Evolutionary conservation across 2,113 vertebrate genomes (phyloP).

Genomic region (Acanthochromis polyacanthus): DNA sequence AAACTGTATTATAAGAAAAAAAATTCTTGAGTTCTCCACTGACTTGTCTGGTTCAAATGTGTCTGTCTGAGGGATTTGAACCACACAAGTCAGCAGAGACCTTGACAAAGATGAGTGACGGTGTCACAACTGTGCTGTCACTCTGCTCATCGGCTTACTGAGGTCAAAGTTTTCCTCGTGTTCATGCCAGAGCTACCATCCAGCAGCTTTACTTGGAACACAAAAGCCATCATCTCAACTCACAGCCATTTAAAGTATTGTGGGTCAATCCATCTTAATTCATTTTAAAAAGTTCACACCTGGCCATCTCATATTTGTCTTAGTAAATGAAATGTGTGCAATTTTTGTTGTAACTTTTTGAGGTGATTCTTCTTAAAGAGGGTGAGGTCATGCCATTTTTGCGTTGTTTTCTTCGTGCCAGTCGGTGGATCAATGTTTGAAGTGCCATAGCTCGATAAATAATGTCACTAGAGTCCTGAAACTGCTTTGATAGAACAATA

Average conservation of each 20-base stretch:
- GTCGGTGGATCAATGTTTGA: too few relatives aligned
- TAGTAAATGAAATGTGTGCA: too few relatives aligned
- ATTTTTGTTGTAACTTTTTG: too few relatives aligned
- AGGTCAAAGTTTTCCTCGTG: constrained; percentile 27
- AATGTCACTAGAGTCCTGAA: too few relatives aligned
- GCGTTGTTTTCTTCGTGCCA: too few relatives aligned
- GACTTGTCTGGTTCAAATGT: constrained; percentile 29
- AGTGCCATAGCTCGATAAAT: too few relatives aligned
- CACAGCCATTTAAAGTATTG: not conserved
- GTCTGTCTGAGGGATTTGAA: constrained; percentile 27
- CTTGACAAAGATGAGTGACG: constrained; percentile 43
- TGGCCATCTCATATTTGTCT: too few relatives aligned
- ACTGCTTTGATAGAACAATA: too few relatives aligned
- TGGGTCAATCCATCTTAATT: too few relatives aligned
- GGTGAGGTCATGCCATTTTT: too few relatives aligned
- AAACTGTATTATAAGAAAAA: constrained; percentile 8
- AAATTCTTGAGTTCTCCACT: constrained; percentile 9
- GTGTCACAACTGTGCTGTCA: constrained; percentile 42
- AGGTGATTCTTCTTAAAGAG: too few relatives aligned
- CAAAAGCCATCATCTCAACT: constrained; percentile 1
- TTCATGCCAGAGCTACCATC: constrained; percentile 29
- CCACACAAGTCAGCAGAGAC: constrained; percentile 40
- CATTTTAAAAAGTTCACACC: too few relatives aligned
- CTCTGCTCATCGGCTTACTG: constrained; percentile 23
- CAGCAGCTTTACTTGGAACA: not conserved